A percentile compares a stretch with the other conserved stretches of the same genome.
These are phyloP conservation scores for Rynchops niger DNA, from an alignment of 2,113 vertebrate species.

Conservation along the genomic window DNA sequence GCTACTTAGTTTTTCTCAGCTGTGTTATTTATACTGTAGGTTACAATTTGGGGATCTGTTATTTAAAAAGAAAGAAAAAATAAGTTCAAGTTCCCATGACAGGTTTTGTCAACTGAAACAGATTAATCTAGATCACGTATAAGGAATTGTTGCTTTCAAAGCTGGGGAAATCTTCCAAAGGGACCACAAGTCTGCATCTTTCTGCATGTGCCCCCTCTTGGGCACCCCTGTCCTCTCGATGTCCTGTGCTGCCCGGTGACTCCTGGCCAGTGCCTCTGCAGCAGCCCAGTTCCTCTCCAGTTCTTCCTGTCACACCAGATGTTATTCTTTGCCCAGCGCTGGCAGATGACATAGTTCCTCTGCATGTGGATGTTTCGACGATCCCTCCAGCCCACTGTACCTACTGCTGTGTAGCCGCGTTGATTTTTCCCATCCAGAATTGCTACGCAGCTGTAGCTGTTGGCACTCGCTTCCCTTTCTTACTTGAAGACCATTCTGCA, in stretches of 20 bases:
- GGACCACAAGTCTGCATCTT: accelerated
- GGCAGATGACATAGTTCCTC: not conserved
- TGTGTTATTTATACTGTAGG: not conserved
- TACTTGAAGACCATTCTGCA: not conserved
- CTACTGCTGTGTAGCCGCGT: not conserved
- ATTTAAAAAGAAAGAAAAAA: not conserved
- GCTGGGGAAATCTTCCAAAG: not conserved
- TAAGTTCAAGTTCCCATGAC: not conserved
- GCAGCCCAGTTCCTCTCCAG: not conserved
- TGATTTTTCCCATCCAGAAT: not conserved
- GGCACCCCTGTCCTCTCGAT: not conserved
- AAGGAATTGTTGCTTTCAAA: not conserved
- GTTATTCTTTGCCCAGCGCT: not conserved
- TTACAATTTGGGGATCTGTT: not conserved
- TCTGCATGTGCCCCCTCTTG: not conserved
- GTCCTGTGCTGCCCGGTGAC: not conserved
- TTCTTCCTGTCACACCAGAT: not conserved
- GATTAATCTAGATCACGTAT: not conserved
- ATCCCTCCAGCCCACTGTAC: not conserved
- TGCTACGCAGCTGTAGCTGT: not conserved
- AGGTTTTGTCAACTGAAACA: not conserved
- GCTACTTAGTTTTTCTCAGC: not conserved
- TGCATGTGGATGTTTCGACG: not conserved
- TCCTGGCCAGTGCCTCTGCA: not conserved
- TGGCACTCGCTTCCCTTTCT: not conserved